Evolutionary conservation across 2,797 vertebrate genomes (phyloP), one percentile per base, ranked within the genome.

Genomic region (Gymnothorax reevesii): DNA sequence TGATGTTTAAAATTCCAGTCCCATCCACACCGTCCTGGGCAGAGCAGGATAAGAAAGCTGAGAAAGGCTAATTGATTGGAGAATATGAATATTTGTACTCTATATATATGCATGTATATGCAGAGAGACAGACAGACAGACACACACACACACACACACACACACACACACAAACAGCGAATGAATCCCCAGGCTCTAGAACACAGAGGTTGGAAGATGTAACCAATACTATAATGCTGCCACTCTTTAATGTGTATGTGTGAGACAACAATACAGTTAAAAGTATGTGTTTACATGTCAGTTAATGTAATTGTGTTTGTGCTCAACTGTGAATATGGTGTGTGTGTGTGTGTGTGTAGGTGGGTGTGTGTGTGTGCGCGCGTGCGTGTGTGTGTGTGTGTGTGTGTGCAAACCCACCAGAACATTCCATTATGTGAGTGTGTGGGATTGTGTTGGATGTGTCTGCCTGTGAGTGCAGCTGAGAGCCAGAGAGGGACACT

Each of bases 51-150:
- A 42, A 13, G 73, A 12, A 75, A 75, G 73, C 27, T 13, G 4
- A 25, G 73, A 75, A 75, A 75, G 73, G 33, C 73, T 42, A 75
- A 75, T 75, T 75, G 27, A 75, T 75, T 49, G 12, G 73, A 22
- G 33, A 17, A 79, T 55, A 79, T 79, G n/a, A 54, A 27, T 42
- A 42, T 42, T 1, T 42, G 33, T 42, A 42, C 33, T 42, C 33
- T 42, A 42, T 52, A 52, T 49, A 79, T 55, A n/a, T 55, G 7
- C 55, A 49, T 52, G 10, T n/a, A 2, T 5, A n/a, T n/a, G 20
- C 49, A 2, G 13, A 79, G 9, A 73, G 3, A 54, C 25, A 17
- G 8, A 52, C 42, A 77, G 5, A 73, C 27, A 42, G 25, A 15
- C 25, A 73, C 10, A 73, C 69, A 73, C 69, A 73, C 69, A 73